Percentiles rank a stretch among this genome's conserved stretches.
Evolutionary conservation across 2,888 invertebrate genomes (phyloP).

Genomic region (Eupithecia subfuscata): DNA sequence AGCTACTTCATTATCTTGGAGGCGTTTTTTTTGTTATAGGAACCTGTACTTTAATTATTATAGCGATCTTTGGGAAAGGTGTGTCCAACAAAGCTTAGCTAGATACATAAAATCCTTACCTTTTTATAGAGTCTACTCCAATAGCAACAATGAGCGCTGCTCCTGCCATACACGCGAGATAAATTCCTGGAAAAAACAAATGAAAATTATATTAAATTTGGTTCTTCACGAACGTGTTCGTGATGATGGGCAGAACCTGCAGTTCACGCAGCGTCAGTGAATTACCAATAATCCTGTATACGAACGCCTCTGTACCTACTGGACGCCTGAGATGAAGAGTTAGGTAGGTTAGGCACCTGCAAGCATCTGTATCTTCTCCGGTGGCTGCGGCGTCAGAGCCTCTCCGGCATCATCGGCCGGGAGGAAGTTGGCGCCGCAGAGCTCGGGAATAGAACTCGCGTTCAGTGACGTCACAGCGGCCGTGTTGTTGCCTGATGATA

Average conservation of each 20-base stretch:
- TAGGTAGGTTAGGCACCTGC: slow-evolving; percentile 60
- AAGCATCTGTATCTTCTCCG: slow-evolving; percentile 83
- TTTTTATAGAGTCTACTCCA: slow-evolving; percentile 85
- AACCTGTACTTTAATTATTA: no score
- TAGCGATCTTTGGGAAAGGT: no score
- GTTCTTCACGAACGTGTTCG: no score
- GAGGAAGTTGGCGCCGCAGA: slow-evolving; percentile 81
- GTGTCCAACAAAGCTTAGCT: not conserved
- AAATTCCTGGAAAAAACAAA: slow-evolving; percentile 71
- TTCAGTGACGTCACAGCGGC: slow-evolving; percentile 74
- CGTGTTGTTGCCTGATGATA: slow-evolving; percentile 71
- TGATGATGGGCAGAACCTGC: no score
- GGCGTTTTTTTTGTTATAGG: no score
- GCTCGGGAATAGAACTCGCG: slow-evolving; percentile 64
- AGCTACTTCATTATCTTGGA: no score
- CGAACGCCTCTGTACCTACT: no score
- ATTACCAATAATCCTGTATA: no score
- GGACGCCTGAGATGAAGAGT: no score
- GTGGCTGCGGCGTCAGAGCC: slow-evolving; percentile 78
- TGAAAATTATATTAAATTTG: no score
- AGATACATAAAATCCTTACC: slow-evolving; percentile 57
- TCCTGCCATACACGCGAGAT: slow-evolving; percentile 84
- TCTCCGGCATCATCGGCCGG: slow-evolving; percentile 72
- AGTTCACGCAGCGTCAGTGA: no score
- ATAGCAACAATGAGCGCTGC: slow-evolving; percentile 85